phyloP scores from a whole-genome alignment of 2,888 invertebrate genomes.

The Leucophenga montana region DNA sequence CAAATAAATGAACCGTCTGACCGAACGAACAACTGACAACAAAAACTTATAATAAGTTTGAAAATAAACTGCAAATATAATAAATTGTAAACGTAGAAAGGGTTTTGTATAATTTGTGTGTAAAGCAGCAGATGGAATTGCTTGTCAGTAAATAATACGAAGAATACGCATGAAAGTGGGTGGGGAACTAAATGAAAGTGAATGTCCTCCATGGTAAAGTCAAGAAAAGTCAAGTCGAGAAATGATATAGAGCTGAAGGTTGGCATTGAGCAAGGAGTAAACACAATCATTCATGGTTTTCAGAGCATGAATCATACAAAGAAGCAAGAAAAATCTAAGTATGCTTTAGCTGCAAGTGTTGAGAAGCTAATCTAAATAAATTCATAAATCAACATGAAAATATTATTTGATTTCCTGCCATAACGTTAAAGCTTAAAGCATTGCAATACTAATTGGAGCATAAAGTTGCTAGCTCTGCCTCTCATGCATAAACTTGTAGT shows the following conservation, averaged over 20 bases:
- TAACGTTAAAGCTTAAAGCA: constrained; percentile 22
- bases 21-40: background rate
- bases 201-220: constrained; percentile 1
- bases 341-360: background rate
- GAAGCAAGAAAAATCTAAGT: background rate
- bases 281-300: constrained; percentile 65
- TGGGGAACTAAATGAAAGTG: background rate
- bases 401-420: constrained; percentile 65
- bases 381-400: constrained; percentile 65
- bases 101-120: constrained; percentile 13
- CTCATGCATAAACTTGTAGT: constrained; percentile 35
- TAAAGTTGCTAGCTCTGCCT: constrained; percentile 42
- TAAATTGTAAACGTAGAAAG: constrained; percentile 15
- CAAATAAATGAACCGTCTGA: background rate
- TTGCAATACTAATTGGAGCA: constrained; percentile 61
- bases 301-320: constrained; percentile 62
- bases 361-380: constrained; percentile 58
- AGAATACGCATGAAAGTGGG: background rate
- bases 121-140: background rate
- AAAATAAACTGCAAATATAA: constrained; percentile 9
- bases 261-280: constrained; percentile 34
- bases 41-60: background rate
- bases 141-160: constrained; percentile 17
- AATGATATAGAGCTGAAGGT: background rate
- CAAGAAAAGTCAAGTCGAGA: constrained; percentile 14